A percentile compares a stretch with the other conserved stretches of the same genome.
Evolutionary conservation across 2,888 invertebrate species (phyloP).

Genomic region (Carterocephalus palaemon): DNA sequence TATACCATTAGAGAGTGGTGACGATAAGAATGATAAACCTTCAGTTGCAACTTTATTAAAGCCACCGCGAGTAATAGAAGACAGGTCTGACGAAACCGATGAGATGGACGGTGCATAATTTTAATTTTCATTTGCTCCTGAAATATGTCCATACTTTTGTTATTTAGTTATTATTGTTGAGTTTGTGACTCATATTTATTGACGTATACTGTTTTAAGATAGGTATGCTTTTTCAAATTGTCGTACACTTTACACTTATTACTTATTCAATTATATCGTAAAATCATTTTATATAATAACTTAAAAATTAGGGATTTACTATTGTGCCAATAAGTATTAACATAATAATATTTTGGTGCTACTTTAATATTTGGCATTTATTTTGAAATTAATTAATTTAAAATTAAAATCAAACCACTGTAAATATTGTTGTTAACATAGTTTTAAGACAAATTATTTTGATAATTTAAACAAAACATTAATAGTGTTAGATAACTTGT

Average conservation of each 20-base stretch:
- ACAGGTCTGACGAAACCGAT: conserved; percentile 43
- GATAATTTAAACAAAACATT: conserved; percentile 13
- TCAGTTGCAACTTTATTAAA: conserved; percentile 49
- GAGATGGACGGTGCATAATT: conserved; percentile 28
- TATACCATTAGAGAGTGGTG: conserved; percentile 32
- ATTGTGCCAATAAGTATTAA: too few relatives aligned
- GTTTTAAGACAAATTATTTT: conserved; percentile 14
- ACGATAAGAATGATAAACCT: conserved; percentile 42
- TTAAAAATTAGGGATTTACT: too few relatives aligned
- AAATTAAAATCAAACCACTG: conserved; percentile 30
- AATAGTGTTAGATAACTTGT: conserved; percentile 15
- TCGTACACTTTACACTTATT: too few relatives aligned
- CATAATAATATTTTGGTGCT: conserved; percentile 24
- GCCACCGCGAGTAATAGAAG: conserved; percentile 50
- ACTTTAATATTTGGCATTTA: conserved; percentile 39
- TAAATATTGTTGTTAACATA: conserved; percentile 29
- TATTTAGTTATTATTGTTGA: too few relatives aligned
- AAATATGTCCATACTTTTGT: not conserved
- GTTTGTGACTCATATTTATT: too few relatives aligned
- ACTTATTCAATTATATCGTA: too few relatives aligned
- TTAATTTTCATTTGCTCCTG: too few relatives aligned
- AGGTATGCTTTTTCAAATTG: too few relatives aligned
- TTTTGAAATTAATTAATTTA: conserved; percentile 23
- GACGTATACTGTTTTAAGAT: too few relatives aligned
- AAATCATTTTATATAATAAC: too few relatives aligned